Base-by-base conservation (phyloP, 2,888 invertebrate species). In the Himalopsyche japonica region DNA sequence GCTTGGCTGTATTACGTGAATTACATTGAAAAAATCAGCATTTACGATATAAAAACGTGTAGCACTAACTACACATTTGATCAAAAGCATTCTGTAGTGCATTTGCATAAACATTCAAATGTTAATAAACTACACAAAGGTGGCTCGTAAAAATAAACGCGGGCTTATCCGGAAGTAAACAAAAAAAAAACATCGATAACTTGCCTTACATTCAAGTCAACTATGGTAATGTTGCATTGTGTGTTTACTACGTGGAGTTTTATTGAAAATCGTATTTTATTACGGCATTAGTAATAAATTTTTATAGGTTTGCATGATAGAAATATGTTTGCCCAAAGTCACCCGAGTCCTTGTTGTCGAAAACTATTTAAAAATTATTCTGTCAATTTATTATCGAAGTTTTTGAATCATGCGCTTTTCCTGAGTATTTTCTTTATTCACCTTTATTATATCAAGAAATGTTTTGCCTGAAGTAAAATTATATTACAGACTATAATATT, bases 21-120 rank as follows among this genome's bases (percentile, higher is more conserved):
- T 70, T 70, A 70, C 70, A 70, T 70, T 27, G 70, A 70, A 70
- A 70, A 70, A 70, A 70, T 70, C 70, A 70, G 70, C 70, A 70
- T 70, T 70, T 70, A 27, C 70, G 70, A 70, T 70, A 70, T 70
- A 30, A 70, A 70, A 27, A 70, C 70, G 70, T 70, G 70, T 70
- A 70, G 27, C 70, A 12, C 30, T 70, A 70, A 70, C 70, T 70
- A 70, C 15, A 70, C 70, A 27, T 70, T 70, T 70, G 70, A 70
- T 70, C 70, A 70, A 70, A 70, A 70, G 24, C 70, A 70, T 70
- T 70, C 70, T 70, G 70, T 70, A 5, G 30, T 70, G 70, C 20
- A 70, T 70, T 70, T 70, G 70, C 70, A 70, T 70, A 70, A 70
- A 70, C 70, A 70, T 70, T 70, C 70, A 70, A 70, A 70, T 70